Conservation (phyloP, 2,888 invertebrate genomes). For the Rotaria sp. region DNA sequence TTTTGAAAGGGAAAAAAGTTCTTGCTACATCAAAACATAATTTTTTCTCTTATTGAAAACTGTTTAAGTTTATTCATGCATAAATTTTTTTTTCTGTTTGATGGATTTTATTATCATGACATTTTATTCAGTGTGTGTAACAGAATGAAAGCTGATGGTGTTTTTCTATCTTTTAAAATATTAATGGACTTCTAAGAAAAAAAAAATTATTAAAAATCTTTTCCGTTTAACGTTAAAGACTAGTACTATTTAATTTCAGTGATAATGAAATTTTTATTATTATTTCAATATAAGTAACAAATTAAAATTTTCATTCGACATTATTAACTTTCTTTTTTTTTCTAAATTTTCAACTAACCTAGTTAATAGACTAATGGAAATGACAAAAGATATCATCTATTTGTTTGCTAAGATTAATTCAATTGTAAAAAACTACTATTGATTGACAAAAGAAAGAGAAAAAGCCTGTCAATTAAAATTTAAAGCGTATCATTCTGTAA, state of each 20-base stretch:
- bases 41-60: neutral
- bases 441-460: neutral
- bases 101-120: neutral
- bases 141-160: neutral
- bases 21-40: too few species aligned
- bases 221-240: too few species aligned
- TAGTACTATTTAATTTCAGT: too few species aligned
- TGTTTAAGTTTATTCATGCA: neutral
- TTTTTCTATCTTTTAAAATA: too few species aligned
- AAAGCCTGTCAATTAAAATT: neutral
- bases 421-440: neutral
- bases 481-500: neutral
- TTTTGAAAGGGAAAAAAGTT: neutral
- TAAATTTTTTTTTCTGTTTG: neutral
- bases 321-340: too few species aligned
- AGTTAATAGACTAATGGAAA: neutral
- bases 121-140: neutral
- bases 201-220: too few species aligned
- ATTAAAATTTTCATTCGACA: too few species aligned
- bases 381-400: neutral
- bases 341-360: neutral
- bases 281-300: too few species aligned
- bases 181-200: too few species aligned
- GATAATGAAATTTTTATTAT: neutral
- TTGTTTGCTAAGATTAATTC: neutral